Base-by-base conservation (phyloP, 2,888 invertebrate genomes). In the Litoditis marina region DNA sequence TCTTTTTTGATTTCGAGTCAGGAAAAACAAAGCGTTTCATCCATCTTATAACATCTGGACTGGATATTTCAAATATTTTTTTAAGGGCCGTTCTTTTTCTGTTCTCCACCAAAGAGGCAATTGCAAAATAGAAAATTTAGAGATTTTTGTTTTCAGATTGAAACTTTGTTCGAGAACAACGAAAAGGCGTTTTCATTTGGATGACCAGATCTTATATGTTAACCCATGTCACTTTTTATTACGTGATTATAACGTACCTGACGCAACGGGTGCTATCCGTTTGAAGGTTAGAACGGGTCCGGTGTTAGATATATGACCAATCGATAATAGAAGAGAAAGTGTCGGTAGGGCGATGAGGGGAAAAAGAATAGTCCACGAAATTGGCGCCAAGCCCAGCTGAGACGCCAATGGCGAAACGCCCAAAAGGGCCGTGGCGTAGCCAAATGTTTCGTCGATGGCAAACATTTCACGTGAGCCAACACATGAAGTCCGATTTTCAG, bases 261-360 rank as follows among this genome's bases (percentile, higher is more conserved):
- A 64, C 8, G 69, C 63, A 22, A 76, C 68, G 4, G 76, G 76
- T 30, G 70, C 63, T 22, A 76, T 59, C 55, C 68, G 63, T 22
- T 69, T 62, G 39, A 66, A 76, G 1, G 76, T 74, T 16, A 63
- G 62, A 34, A 76, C 65, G 2, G 70, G 65, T 0, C 71, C 73
- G 2, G 56, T 55, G 28, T 60, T 62, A 7, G 73, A 69, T 4
- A 76, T 50, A 42, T 64, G 63, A 2, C 73, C 74, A 22, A 76
- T 49, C 7, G 67, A 59, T 27, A 73, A 55, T 28, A 71, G 60
- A 4, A 74, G 63, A 27, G 69, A 67, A 1, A 71, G 51, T 11
- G 71, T 69, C 6, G 76, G 76, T 27, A 76, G 60, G 31, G 70
- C 73, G 27, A 73, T 68, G 16, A 76, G 32, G 19, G 74, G 70